phyloP scores from a whole-genome alignment of 2,888 invertebrate species.

The Neocrepidodera transversa region DNA sequence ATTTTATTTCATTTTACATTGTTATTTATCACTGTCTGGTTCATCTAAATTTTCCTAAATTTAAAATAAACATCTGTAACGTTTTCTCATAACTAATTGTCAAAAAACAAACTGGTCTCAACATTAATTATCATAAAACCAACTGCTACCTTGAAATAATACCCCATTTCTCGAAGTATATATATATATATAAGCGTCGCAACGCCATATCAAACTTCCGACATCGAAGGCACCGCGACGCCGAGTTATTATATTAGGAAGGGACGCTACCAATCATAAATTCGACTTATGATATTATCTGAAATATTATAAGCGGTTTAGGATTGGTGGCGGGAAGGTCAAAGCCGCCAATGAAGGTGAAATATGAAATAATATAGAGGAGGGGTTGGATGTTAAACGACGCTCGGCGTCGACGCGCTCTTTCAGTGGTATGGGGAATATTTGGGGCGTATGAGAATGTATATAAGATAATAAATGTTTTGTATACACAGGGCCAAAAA shows the following conservation, averaged over 20 bases:
- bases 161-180: not conserved
- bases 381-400: constrained; percentile 47
- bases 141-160: not conserved
- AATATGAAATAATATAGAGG: constrained; percentile 49
- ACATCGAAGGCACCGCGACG: constrained; percentile 14
- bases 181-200: constrained; percentile 26
- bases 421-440: constrained; percentile 13
- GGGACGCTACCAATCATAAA: constrained; percentile 48
- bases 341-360: constrained; percentile 45
- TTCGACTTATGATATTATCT: constrained; percentile 43
- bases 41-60: too few relatives aligned
- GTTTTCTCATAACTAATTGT: not conserved
- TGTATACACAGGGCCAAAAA: too few relatives aligned
- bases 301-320: constrained; percentile 47
- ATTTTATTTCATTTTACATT: too few relatives aligned
- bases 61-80: not conserved
- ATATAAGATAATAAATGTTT: not conserved
- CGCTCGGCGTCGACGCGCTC: constrained; percentile 50
- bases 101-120: not conserved
- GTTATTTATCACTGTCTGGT: too few relatives aligned
- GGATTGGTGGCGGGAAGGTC: constrained; percentile 43
- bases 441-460: constrained; percentile 7
- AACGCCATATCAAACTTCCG: constrained; percentile 36
- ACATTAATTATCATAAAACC: not conserved
- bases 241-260: constrained; percentile 54